Evolutionary conservation across 2,797 vertebrate genomes (phyloP).

Genomic region (Miichthys miiuy): DNA sequence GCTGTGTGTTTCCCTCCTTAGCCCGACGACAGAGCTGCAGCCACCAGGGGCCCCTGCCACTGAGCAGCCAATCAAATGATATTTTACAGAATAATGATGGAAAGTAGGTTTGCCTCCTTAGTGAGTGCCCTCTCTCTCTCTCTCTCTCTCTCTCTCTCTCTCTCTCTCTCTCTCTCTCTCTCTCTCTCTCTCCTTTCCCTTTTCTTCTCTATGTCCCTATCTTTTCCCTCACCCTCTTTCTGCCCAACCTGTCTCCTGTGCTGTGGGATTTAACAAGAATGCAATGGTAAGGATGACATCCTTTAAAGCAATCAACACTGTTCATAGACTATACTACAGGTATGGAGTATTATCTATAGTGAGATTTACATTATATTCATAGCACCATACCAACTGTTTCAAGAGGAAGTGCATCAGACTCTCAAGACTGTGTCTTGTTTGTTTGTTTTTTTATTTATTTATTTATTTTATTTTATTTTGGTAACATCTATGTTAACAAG

Average conservation of each 20-base stretch:
- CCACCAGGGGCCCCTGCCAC: constrained; percentile 89
- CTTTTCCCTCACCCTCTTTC: constrained; percentile 7
- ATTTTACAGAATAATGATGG: constrained; percentile 91
- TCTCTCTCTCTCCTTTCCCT: constrained; percentile 10
- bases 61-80: constrained; percentile 88
- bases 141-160: constrained; percentile 17
- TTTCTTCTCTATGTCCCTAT: constrained; percentile 30
- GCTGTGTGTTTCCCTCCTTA: constrained; percentile 86
- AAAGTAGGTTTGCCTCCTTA: constrained; percentile 80
- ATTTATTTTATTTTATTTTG: not conserved
- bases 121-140: constrained; percentile 40
- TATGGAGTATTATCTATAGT: not conserved
- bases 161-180: constrained; percentile 12
- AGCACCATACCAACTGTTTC: not conserved
- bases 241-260: constrained; percentile 20
- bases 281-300: not conserved
- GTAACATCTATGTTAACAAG: not conserved
- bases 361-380: constrained; percentile 3
- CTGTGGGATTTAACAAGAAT: constrained; percentile 31
- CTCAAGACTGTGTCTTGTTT: no score
- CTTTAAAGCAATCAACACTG: constrained; percentile 24
- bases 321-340: not conserved
- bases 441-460: not conserved
- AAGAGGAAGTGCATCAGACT: not conserved
- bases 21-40: constrained; percentile 85